Evolutionary conservation across 37 sponge, comb jelly and placozoan species (phyloP).

Genomic region (Ephydatia muelleri): DNA sequence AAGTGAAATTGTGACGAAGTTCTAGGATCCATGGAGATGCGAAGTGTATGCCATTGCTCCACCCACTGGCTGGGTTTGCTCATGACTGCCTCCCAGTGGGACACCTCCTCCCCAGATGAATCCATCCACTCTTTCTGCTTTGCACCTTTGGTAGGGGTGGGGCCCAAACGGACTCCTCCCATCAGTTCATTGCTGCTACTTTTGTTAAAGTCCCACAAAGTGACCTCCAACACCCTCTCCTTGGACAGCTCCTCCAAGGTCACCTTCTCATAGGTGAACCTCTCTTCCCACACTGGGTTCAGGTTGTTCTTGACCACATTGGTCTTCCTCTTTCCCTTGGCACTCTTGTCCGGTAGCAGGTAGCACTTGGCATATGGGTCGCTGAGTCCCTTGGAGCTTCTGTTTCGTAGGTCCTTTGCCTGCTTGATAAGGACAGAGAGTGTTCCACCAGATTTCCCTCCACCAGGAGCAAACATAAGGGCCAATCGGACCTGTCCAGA

Average conservation of each 20-base stretch:
- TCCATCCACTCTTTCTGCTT: constrained; percentile 60
- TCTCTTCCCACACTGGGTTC: constrained; percentile 69
- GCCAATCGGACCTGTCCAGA: constrained; percentile 53
- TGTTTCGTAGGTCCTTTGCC: constrained; percentile 32
- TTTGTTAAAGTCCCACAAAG: constrained; percentile 59
- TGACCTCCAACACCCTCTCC: constrained; percentile 61
- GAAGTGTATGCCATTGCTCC: constrained; percentile 60
- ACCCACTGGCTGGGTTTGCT: constrained; percentile 56
- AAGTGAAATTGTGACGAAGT: too few species aligned
- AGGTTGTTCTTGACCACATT: constrained; percentile 45
- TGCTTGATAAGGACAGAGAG: constrained; percentile 38
- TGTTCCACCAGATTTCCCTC: constrained; percentile 7
- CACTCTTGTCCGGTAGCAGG: constrained; percentile 47
- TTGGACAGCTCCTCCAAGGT: constrained; percentile 36
- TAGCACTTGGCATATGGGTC: constrained; percentile 49
- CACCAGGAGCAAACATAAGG: constrained; percentile 27
- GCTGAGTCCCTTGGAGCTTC: not conserved
- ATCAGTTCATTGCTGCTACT: constrained; percentile 48
- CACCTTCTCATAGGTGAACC: constrained; percentile 43
- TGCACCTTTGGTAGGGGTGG: constrained; percentile 3
- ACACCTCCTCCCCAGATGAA: constrained; percentile 43
- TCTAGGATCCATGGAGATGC: constrained; percentile 40
- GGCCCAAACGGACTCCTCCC: constrained; percentile 68
- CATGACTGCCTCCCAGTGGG: constrained; percentile 53
- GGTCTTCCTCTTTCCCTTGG: constrained; percentile 53